Evolutionary conservation across 2,888 invertebrate species (phyloP).

Genomic region (Oligia fasciuncula): DNA sequence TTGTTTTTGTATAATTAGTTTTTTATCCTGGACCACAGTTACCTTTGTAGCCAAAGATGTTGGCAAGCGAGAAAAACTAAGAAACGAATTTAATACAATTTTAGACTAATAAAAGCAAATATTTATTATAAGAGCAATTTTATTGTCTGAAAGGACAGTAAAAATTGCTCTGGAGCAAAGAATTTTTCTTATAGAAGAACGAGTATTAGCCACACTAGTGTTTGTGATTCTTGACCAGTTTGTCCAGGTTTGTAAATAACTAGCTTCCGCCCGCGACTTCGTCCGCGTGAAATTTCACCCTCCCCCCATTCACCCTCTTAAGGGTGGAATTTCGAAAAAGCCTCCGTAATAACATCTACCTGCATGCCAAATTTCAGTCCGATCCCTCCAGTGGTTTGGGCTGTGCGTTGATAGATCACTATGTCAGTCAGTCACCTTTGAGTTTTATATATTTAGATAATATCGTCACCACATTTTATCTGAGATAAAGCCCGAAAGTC

Average conservation of each 20-base stretch:
- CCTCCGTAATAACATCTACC: too few species aligned
- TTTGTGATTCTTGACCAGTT: too few species aligned
- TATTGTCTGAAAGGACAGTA: too few species aligned
- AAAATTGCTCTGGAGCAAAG: not conserved
- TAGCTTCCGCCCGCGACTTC: too few species aligned
- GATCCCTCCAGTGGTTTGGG: too few species aligned
- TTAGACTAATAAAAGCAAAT: not conserved
- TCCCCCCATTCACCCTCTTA: too few species aligned
- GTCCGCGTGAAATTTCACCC: too few species aligned
- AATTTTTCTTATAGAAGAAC: not conserved
- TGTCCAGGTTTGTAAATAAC: not conserved
- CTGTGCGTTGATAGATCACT: too few species aligned
- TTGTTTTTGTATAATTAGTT: slow-evolving; percentile 25
- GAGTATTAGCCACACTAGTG: not conserved
- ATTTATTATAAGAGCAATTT: not conserved
- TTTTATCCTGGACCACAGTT: not conserved
- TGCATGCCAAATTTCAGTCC: too few species aligned
- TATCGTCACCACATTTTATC: not conserved
- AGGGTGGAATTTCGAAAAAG: too few species aligned
- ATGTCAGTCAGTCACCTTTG: too few species aligned
- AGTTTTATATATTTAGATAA: not conserved
- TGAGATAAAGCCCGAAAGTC: too few species aligned
- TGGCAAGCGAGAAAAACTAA: not conserved
- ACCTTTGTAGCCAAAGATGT: not conserved
- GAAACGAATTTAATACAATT: not conserved